Conservation (phyloP, 2,113 vertebrate species). For the Pogonocichla stellata region DNA sequence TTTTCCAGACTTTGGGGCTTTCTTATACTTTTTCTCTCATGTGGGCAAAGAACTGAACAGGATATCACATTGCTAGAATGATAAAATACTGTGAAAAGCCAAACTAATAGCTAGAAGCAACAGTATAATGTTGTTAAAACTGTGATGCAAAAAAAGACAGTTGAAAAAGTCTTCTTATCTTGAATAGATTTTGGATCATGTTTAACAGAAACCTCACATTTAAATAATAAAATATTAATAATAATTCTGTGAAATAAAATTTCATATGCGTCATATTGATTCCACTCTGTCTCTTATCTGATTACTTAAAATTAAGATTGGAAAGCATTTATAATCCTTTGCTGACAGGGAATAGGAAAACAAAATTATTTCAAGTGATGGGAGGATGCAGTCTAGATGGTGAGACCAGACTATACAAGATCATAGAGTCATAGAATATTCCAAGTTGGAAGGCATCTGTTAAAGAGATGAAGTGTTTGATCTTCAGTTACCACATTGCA, state of each 20-base stretch:
- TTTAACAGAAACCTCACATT: neutral
- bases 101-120: neutral
- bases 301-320: neutral
- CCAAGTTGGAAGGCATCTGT: neutral
- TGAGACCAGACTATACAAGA: neutral
- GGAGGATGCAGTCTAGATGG: neutral
- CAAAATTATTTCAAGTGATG: neutral
- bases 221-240: neutral
- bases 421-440: neutral
- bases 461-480: conserved; percentile 8
- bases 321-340: neutral
- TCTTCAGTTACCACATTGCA: neutral
- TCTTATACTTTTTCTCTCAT: neutral
- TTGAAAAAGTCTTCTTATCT: neutral
- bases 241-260: neutral
- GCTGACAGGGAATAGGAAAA: neutral
- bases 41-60: neutral
- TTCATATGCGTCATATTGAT: neutral
- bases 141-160: neutral
- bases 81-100: neutral
- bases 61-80: neutral
- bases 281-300: neutral
- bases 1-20: neutral
- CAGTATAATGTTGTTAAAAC: neutral
- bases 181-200: neutral